Evolutionary conservation across 2,797 vertebrate species (phyloP).

Genomic region (Gila robusta): DNA sequence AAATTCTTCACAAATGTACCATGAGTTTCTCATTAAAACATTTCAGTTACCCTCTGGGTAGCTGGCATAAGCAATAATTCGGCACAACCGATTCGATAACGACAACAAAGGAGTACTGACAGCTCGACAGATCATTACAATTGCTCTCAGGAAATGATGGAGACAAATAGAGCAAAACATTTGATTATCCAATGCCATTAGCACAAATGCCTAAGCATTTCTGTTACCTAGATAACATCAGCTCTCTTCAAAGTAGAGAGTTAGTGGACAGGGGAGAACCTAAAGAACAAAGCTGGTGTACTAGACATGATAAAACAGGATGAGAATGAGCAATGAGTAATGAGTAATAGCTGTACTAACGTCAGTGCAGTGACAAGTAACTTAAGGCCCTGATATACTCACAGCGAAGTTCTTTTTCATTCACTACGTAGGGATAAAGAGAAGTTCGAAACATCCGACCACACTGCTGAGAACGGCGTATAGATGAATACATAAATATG

Average conservation of each 20-base stretch:
- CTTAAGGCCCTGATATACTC: not conserved
- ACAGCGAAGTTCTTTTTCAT: not conserved
- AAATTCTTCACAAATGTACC: slow-evolving; percentile 49
- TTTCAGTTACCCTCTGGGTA: slow-evolving; percentile 42
- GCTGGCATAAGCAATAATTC: slow-evolving; percentile 22
- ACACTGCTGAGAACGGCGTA: not conserved
- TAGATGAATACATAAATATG: not conserved
- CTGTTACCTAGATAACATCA: slow-evolving; percentile 43
- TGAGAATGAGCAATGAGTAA: not conserved
- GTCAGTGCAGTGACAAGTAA: not conserved
- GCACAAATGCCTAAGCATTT: slow-evolving; percentile 27
- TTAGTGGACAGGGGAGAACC: not conserved
- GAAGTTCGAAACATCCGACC: not conserved
- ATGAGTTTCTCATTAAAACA: slow-evolving; percentile 49
- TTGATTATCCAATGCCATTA: slow-evolving; percentile 46
- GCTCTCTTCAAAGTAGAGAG: slow-evolving; percentile 43
- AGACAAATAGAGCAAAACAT: slow-evolving; percentile 31
- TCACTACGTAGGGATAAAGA: not conserved
- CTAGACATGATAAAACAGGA: slow-evolving; percentile 38
- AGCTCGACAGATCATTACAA: slow-evolving; percentile 32
- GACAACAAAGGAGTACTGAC: slow-evolving; percentile 39
- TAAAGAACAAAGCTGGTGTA: slow-evolving; percentile 46
- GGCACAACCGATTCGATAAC: slow-evolving; percentile 18
- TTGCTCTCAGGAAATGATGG: slow-evolving; percentile 35
- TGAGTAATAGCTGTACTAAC: not conserved